Evolutionary conservation across 2,113 vertebrate genomes (phyloP).

Genomic region (Tichodroma muraria): DNA sequence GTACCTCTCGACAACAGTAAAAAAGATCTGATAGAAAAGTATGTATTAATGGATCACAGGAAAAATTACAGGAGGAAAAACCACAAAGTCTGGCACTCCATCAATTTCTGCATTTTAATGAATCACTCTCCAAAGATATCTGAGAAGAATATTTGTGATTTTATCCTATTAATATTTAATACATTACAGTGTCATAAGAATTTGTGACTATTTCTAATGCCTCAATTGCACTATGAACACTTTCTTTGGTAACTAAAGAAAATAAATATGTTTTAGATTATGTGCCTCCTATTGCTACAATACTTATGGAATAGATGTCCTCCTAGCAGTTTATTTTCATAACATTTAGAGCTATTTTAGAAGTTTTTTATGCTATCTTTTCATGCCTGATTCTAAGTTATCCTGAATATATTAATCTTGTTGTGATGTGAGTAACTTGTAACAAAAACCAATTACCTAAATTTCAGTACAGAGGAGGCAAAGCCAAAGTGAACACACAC

Average conservation of each 20-base stretch:
- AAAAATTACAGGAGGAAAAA: not conserved
- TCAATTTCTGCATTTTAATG: not conserved
- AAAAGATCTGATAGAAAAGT: not conserved
- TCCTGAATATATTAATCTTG: not conserved
- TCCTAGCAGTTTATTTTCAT: not conserved
- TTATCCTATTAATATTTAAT: not conserved
- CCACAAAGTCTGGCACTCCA: rapidly evolving
- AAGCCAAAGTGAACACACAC: not conserved
- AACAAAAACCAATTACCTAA: not conserved
- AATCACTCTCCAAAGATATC: not conserved
- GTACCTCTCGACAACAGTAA: not conserved
- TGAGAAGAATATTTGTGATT: not conserved
- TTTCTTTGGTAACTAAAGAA: not conserved
- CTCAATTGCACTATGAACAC: not conserved
- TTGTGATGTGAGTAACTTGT: not conserved
- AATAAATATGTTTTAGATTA: not conserved
- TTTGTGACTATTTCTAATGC: not conserved
- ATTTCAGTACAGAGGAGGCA: not conserved
- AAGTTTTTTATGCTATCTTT: not conserved
- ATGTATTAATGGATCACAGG: not conserved
- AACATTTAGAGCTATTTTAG: not conserved
- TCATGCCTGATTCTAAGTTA: not conserved
- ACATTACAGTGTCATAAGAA: not conserved
- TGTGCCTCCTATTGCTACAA: not conserved
- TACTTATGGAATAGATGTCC: not conserved